Conservation (phyloP, 2,113 vertebrate species). For the Rhizomys pruinosus region DNA sequence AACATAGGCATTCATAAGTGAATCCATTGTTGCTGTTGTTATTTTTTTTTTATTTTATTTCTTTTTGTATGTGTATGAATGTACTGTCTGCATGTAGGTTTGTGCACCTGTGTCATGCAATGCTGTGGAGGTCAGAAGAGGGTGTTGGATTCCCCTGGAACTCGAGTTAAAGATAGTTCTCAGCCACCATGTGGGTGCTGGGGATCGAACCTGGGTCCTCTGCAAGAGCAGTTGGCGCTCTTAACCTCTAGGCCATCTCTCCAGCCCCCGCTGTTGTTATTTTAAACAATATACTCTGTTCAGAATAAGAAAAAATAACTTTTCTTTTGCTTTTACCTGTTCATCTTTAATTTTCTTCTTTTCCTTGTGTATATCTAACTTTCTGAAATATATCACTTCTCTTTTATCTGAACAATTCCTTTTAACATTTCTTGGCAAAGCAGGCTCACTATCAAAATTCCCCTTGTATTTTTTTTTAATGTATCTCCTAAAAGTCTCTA, state of each 20-base stretch:
- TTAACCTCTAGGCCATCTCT: too few relatives aligned
- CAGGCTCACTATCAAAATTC: background rate
- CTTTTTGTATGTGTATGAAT: too few relatives aligned
- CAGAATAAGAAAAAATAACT: slow-evolving; percentile 18
- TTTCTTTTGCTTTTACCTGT: background rate
- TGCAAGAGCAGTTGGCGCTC: too few relatives aligned
- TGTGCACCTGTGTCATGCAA: too few relatives aligned
- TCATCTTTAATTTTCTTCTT: background rate
- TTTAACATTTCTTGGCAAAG: background rate
- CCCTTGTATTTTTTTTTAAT: background rate
- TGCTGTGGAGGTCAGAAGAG: too few relatives aligned
- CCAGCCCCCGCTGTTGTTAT: too few relatives aligned
- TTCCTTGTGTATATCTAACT: background rate
- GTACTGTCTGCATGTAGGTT: too few relatives aligned
- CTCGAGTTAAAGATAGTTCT: too few relatives aligned
- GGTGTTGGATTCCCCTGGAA: too few relatives aligned
- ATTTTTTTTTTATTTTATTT: too few relatives aligned
- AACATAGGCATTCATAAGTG: background rate
- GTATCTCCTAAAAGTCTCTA: background rate
- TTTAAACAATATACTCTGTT: background rate
- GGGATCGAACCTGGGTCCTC: too few relatives aligned
- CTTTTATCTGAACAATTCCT: background rate
- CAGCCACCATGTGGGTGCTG: too few relatives aligned
- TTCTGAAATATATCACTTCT: background rate
- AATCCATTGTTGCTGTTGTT: background rate